phyloP scores from a whole-genome alignment of 2,888 invertebrate species.

The Digitonthophagus gazella region DNA sequence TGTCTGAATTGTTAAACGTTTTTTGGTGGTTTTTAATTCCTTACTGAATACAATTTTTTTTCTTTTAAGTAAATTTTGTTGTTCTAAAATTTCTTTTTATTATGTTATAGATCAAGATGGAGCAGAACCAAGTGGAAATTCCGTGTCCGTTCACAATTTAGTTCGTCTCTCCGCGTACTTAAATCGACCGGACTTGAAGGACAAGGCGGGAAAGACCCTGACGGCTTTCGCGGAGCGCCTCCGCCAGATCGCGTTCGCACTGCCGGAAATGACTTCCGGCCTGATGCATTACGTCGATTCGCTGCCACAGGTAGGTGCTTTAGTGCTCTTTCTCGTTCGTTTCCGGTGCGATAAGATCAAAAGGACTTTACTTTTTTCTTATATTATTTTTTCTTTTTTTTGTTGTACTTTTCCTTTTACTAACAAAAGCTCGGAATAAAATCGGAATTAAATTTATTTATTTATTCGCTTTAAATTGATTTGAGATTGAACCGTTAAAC shows the following conservation, averaged over 20 bases:
- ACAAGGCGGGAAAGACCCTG: slow-evolving; percentile 61
- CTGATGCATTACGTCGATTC: slow-evolving; percentile 67
- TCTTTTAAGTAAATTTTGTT: too few species aligned
- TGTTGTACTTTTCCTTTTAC: too few species aligned
- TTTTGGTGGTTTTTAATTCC: too few species aligned
- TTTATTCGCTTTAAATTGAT: too few species aligned
- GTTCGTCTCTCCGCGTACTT: slow-evolving; percentile 71
- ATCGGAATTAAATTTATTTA: too few species aligned
- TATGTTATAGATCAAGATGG: slow-evolving; percentile 80
- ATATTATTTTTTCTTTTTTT: background rate
- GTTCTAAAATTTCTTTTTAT: slow-evolving; percentile 9
- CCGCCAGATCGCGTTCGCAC: slow-evolving; percentile 62
- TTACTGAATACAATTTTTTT: too few species aligned
- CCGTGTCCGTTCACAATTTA: slow-evolving; percentile 80
- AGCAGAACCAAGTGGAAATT: slow-evolving; percentile 92
- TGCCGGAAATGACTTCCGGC: slow-evolving; percentile 76
- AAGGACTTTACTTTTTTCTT: background rate
- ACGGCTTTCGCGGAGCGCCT: slow-evolving; percentile 62
- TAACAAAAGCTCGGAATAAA: too few species aligned
- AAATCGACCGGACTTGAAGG: slow-evolving; percentile 57
- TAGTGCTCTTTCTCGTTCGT: background rate
- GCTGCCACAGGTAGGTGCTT: slow-evolving; percentile 65
- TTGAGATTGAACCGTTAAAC: too few species aligned
- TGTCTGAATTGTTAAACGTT: too few species aligned
- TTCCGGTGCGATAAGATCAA: background rate